These are phyloP conservation scores for Meloe dianella DNA, from an alignment of 2,888 invertebrate species.

Conservation along the genomic window DNA sequence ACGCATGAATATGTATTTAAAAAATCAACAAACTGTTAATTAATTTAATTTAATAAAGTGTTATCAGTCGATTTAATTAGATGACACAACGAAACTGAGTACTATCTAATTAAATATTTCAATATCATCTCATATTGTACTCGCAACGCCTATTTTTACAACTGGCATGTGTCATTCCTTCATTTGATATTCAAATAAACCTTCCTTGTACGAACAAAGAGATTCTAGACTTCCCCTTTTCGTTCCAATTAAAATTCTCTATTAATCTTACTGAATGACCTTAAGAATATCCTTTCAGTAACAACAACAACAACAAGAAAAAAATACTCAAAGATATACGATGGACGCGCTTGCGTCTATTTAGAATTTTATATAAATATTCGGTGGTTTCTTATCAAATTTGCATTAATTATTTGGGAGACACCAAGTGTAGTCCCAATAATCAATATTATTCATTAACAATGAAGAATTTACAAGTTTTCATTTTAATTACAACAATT, in stretches of 20 bases:
- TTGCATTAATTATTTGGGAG: conserved; percentile 8
- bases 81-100: no score
- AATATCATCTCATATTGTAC: no score
- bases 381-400: background rate
- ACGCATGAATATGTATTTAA: no score
- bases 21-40: no score
- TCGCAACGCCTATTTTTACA: no score
- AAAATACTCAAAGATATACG: conserved; percentile 24
- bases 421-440: conserved; percentile 12
- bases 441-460: no score
- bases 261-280: conserved; percentile 19
- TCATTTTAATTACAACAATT: background rate
- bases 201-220: background rate
- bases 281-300: conserved; percentile 22
- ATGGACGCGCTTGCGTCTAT: conserved; percentile 25
- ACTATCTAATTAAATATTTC: no score
- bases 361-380: background rate
- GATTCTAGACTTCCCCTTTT: conserved; percentile 7
- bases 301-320: conserved; percentile 18
- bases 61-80: no score
- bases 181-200: background rate
- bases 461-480: conserved; percentile 9
- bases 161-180: background rate
- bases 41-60: no score
- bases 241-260: conserved; percentile 23